Evolutionary conservation across 2,113 vertebrate species (phyloP).

Genomic region (Calonectris borealis): DNA sequence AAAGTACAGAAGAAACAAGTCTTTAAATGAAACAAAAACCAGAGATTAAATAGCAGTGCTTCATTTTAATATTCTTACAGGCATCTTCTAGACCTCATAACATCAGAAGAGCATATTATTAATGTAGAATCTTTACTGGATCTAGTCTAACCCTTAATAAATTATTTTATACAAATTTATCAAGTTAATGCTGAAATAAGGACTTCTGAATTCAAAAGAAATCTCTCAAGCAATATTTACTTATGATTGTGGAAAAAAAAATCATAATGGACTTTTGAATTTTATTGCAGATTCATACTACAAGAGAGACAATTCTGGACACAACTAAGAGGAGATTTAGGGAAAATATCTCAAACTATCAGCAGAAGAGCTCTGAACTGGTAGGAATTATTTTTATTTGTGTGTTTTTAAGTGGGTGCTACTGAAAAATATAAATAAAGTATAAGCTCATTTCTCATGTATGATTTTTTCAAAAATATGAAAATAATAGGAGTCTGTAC

Average conservation of each 20-base stretch:
- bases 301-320: not conserved
- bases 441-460: not conserved
- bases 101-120: not conserved
- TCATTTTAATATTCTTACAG: not conserved
- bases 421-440: not conserved
- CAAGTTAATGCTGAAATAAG: not conserved
- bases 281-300: not conserved
- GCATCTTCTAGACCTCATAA: not conserved
- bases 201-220: not conserved
- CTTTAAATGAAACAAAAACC: not conserved
- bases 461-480: not conserved
- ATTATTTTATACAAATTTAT: not conserved
- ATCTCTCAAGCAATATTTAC: not conserved
- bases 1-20: not conserved
- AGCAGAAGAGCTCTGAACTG: not conserved
- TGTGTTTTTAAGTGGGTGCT: not conserved
- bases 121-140: not conserved
- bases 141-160: not conserved
- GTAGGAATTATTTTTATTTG: conserved; percentile 9
- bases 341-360: not conserved
- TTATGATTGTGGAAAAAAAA: not conserved
- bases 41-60: not conserved
- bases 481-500: not conserved
- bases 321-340: not conserved
- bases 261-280: not conserved